Percentiles rank a stretch among this genome's conserved stretches.
These are phyloP conservation scores for Manis pentadactyla DNA, from an alignment of 2,797 vertebrate genomes.

Conservation along the genomic window DNA sequence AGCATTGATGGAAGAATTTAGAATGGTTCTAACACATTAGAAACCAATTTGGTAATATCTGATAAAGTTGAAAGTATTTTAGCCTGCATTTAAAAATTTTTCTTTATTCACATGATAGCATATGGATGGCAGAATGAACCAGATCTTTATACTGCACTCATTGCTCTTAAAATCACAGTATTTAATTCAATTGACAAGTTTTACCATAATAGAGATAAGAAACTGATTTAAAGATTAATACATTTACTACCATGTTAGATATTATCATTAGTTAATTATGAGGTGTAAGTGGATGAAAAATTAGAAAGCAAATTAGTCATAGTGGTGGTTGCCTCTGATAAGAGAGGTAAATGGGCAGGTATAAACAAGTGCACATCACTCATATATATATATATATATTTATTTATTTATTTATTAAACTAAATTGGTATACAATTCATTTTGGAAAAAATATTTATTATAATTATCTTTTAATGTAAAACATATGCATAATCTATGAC, in stretches of 20 bases:
- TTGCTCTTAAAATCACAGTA: background rate
- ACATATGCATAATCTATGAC: background rate
- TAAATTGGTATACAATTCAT: background rate
- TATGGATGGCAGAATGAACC: background rate
- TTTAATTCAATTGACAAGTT: background rate
- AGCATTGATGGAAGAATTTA: background rate
- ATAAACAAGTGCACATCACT: background rate
- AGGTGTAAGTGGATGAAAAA: background rate
- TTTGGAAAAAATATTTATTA: background rate
- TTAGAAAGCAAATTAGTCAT: background rate
- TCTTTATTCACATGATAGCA: background rate
- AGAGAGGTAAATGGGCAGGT: background rate
- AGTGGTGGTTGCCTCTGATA: background rate
- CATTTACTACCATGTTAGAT: background rate
- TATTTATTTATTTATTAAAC: background rate
- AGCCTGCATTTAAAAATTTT: background rate
- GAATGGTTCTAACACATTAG: background rate
- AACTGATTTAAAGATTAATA: background rate
- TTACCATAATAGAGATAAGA: background rate
- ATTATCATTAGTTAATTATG: background rate
- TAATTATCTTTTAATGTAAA: background rate
- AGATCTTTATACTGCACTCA: background rate
- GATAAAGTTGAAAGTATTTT: background rate
- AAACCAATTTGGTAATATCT: background rate
- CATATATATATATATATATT: too few relatives aligned